A percentile compares a stretch with the other conserved stretches of the same genome.
These are phyloP conservation scores for Phrynocephalus versicolor DNA, from an alignment of 2,113 vertebrate genomes.

Conservation along the genomic window DNA sequence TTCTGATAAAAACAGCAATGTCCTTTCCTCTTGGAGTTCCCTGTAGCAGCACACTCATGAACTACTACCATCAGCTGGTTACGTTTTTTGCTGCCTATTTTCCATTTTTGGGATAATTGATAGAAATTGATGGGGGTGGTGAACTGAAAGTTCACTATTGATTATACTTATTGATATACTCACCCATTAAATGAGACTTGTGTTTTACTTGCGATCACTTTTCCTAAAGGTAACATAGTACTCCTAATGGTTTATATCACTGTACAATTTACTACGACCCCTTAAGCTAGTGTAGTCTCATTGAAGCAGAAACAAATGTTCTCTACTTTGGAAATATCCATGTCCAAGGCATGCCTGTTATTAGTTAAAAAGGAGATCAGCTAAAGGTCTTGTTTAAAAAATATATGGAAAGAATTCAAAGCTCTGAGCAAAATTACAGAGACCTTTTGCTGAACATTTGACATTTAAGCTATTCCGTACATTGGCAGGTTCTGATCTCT, in stretches of 20 bases:
- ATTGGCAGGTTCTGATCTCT: constrained; percentile 37
- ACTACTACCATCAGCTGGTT: neutral
- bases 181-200: neutral
- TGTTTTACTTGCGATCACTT: neutral
- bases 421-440: constrained; percentile 16
- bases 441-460: constrained; percentile 19
- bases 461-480: neutral
- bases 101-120: neutral
- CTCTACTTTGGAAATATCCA: neutral
- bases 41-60: neutral
- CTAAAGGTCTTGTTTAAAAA: constrained; percentile 12
- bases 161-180: neutral
- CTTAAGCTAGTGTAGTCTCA: neutral
- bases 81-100: neutral
- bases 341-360: neutral
- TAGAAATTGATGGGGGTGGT: neutral
- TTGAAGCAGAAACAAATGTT: neutral
- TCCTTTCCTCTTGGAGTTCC: neutral
- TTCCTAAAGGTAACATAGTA: neutral
- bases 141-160: neutral
- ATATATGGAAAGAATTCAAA: constrained; percentile 45
- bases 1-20: neutral
- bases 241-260: neutral
- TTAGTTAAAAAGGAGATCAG: neutral
- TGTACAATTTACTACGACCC: neutral